Evolutionary conservation across 2,113 vertebrate species (phyloP).

Genomic region (Chionis minor): DNA sequence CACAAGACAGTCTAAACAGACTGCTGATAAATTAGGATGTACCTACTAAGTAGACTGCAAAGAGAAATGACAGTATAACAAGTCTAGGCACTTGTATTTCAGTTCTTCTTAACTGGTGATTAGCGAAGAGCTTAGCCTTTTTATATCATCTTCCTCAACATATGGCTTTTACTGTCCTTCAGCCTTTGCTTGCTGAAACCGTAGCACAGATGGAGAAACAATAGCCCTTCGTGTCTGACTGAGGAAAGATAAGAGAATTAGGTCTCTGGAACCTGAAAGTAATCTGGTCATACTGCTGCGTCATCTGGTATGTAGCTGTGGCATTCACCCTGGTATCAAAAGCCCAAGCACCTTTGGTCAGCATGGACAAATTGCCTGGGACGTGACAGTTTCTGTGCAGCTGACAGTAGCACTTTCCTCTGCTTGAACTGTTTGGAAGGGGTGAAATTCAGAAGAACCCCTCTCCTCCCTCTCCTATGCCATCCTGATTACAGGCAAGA

Average conservation of each 20-base stretch:
- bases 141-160: not conserved
- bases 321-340: not conserved
- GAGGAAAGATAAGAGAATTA: not conserved
- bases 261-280: not conserved
- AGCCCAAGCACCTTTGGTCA: not conserved
- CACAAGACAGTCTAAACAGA: conserved; percentile 38
- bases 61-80: not conserved
- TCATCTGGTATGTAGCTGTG: accelerated
- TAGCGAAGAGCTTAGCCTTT: not conserved
- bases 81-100: not conserved
- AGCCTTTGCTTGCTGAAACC: not conserved
- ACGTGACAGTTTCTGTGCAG: not conserved
- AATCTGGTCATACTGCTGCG: not conserved
- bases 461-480: not conserved
- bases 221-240: not conserved
- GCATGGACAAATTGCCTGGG: not conserved
- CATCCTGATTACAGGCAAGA: not conserved
- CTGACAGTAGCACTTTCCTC: not conserved
- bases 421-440: not conserved
- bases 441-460: not conserved
- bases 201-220: not conserved
- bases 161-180: not conserved
- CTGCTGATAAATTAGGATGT: conserved; percentile 1
- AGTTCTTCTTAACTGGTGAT: not conserved
- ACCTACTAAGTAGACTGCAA: not conserved